phyloP scores from a whole-genome alignment of 1,140 invertebrate species.

The Lamellibrachia luymesi region DNA sequence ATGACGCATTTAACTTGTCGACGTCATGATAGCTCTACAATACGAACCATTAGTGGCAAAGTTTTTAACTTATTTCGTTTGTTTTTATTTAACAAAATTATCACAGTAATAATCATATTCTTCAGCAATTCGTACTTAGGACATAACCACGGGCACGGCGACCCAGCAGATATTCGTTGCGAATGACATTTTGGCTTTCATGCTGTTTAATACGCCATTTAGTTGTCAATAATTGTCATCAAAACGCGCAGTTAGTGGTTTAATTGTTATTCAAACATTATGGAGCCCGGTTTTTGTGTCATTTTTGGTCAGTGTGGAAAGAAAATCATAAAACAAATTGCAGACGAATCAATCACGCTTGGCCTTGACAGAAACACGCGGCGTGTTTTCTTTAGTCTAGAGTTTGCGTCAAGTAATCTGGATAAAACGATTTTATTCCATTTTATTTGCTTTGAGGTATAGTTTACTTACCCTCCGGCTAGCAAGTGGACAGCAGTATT shows the following conservation, averaged over 20 bases:
- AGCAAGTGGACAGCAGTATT: conserved; percentile 13
- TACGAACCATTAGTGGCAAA: background rate
- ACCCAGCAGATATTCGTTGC: no score
- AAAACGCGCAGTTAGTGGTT: background rate
- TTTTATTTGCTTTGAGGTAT: background rate
- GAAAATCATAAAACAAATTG: background rate
- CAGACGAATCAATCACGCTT: background rate
- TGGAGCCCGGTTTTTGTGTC: background rate
- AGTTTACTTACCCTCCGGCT: conserved; percentile 14
- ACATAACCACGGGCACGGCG: background rate
- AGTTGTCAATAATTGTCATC: background rate
- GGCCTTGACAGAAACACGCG: background rate
- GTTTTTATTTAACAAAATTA: background rate
- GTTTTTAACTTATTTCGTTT: background rate
- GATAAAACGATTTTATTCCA: conserved; percentile 3
- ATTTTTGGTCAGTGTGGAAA: background rate
- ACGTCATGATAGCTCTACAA: background rate
- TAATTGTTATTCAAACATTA: background rate
- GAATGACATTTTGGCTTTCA: no score
- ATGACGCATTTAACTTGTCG: background rate
- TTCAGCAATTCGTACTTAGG: background rate
- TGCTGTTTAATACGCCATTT: background rate
- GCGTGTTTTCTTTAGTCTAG: background rate
- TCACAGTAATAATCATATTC: no score
- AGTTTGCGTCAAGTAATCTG: background rate